Conservation (phyloP, 2,888 invertebrate species). For the Melanophora roralis region DNA sequence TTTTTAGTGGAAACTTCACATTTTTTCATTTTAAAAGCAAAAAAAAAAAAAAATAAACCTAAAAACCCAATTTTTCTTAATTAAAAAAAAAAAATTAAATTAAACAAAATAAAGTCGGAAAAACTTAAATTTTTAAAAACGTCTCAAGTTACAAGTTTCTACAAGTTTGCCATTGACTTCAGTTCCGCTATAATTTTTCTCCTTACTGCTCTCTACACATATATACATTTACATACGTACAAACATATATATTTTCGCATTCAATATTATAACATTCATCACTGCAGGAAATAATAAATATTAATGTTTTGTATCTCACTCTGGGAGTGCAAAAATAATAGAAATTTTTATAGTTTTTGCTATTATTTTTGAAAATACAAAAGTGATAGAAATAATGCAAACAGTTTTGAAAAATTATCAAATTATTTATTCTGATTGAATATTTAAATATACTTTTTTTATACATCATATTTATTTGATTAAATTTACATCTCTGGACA, state of each 20-base stretch:
- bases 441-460: background rate
- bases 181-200: background rate
- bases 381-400: background rate
- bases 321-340: background rate
- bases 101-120: no score
- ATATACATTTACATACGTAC: background rate
- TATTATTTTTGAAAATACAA: no score
- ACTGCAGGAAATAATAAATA: constrained; percentile 56
- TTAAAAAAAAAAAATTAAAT: no score
- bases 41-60: no score
- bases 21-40: no score
- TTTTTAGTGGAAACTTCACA: no score
- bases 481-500: background rate
- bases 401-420: constrained; percentile 15
- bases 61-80: no score
- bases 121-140: background rate
- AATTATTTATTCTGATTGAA: constrained; percentile 26
- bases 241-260: background rate
- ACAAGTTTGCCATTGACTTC: background rate
- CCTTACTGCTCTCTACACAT: background rate
- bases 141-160: no score
- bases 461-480: background rate
- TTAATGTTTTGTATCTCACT: constrained; percentile 32
- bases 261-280: constrained; percentile 35
- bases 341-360: no score